phyloP scores from a whole-genome alignment of 2,888 invertebrate genomes.

The Pyrrhia umbra region DNA sequence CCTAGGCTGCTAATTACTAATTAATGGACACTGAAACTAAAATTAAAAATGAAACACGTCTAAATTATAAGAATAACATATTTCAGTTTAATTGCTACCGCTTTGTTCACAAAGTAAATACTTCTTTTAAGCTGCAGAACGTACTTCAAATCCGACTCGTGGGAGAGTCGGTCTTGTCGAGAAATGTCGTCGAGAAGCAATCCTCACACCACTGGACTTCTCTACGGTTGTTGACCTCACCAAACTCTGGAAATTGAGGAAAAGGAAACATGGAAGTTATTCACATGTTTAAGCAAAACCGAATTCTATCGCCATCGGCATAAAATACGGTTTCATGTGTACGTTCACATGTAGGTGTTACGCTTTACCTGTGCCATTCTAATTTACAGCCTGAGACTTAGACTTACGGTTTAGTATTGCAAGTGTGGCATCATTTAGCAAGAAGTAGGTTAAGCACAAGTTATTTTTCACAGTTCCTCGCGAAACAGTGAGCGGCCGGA shows the following conservation, averaged over 20 bases:
- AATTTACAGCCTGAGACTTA: background rate
- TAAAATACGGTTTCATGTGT: constrained; percentile 38
- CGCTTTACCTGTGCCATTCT: background rate
- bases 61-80: background rate
- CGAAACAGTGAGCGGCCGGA: constrained; percentile 37
- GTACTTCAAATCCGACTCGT: constrained; percentile 21
- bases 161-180: constrained; percentile 23
- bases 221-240: constrained; percentile 60
- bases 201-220: constrained; percentile 41
- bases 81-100: background rate
- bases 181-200: constrained; percentile 31
- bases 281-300: constrained; percentile 4
- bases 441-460: constrained; percentile 71
- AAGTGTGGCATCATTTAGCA: constrained; percentile 14
- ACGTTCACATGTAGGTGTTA: constrained; percentile 16
- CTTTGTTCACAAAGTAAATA: background rate
- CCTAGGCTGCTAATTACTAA: too few species aligned
- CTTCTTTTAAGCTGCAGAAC: constrained; percentile 3
- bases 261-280: constrained; percentile 48
- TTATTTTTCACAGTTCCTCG: constrained; percentile 66
- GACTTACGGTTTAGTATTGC: constrained; percentile 23
- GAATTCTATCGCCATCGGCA: accelerated
- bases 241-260: constrained; percentile 46
- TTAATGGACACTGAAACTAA: too few species aligned
- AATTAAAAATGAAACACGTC: background rate